Conservation (phyloP, 2,797 vertebrate species). For the Lagocephalus sceleratus region DNA sequence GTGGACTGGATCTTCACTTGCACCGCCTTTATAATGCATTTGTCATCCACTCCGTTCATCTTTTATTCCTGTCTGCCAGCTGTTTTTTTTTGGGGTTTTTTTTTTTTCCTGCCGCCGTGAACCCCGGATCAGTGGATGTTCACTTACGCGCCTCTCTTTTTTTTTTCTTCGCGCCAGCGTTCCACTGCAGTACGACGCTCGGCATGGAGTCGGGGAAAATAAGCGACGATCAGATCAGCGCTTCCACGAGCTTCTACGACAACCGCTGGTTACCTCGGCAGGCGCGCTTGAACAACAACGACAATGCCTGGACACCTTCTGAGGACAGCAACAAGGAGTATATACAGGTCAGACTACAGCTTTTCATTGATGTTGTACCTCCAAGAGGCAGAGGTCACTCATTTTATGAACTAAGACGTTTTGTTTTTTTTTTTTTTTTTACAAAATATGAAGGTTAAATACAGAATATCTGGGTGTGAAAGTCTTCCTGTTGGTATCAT, state of each 20-base stretch:
- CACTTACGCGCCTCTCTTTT: constrained; percentile 14
- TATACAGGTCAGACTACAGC: constrained; percentile 81
- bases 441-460: not conserved
- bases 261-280: constrained; percentile 90
- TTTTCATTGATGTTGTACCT: not conserved
- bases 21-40: constrained; percentile 1
- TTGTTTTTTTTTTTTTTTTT: not conserved
- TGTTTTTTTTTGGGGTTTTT: not conserved
- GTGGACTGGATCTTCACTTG: constrained; percentile 13
- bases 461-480: too few species aligned
- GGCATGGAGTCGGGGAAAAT: constrained; percentile 95
- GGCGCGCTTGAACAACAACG: constrained; percentile 90
- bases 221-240: constrained; percentile 91
- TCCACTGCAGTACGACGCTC: constrained; percentile 89
- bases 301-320: constrained; percentile 94
- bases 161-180: constrained; percentile 69
- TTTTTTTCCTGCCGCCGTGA: not conserved
- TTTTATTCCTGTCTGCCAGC: not conserved
- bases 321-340: constrained; percentile 94
- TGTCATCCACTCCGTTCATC: constrained; percentile 2
- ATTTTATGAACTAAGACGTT: not conserved
- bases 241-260: constrained; percentile 88
- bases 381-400: not conserved
- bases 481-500: too few species aligned
- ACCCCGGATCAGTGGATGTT: not conserved